Evolutionary conservation across 2,888 invertebrate genomes (phyloP).

Genomic region (Leptura quadrifasciata): DNA sequence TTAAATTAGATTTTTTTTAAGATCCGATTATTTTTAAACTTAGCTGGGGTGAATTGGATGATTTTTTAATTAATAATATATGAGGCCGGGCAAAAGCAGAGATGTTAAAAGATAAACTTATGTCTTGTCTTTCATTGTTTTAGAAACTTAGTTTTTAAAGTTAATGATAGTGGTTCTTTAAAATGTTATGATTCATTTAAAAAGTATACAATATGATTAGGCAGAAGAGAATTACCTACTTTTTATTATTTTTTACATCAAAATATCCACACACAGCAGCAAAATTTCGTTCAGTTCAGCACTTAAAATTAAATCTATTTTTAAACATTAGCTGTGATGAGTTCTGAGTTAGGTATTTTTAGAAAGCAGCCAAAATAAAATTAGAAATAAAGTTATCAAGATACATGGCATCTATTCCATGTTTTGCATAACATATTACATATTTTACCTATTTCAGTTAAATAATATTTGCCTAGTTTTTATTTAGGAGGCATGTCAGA

Average conservation of each 20-base stretch:
- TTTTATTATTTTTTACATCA: conserved; percentile 61
- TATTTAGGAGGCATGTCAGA: too few species aligned
- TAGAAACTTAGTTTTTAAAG: neutral
- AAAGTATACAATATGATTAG: conserved; percentile 40
- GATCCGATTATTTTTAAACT: neutral
- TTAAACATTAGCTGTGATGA: conserved; percentile 62
- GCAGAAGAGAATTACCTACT: conserved; percentile 53
- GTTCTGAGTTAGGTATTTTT: conserved; percentile 62
- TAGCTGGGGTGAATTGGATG: neutral
- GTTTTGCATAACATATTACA: conserved; percentile 4
- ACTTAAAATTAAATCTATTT: conserved; percentile 67
- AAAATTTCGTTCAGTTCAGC: conserved; percentile 66
- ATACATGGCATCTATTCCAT: conserved; percentile 15
- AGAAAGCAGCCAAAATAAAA: conserved; percentile 68
- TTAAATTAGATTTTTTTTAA: neutral
- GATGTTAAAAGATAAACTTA: neutral
- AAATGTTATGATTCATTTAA: neutral
- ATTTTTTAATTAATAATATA: neutral
- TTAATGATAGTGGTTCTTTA: neutral
- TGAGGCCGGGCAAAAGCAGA: neutral
- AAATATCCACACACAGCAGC: conserved; percentile 68
- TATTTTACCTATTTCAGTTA: too few species aligned
- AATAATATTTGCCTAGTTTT: too few species aligned
- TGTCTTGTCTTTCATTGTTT: neutral
- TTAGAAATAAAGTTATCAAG: conserved; percentile 60